Percentiles rank a stretch among this genome's conserved stretches.
These are phyloP conservation scores for Argynnis bischoffii DNA, from an alignment of 2,888 invertebrate genomes.

Conservation along the genomic window DNA sequence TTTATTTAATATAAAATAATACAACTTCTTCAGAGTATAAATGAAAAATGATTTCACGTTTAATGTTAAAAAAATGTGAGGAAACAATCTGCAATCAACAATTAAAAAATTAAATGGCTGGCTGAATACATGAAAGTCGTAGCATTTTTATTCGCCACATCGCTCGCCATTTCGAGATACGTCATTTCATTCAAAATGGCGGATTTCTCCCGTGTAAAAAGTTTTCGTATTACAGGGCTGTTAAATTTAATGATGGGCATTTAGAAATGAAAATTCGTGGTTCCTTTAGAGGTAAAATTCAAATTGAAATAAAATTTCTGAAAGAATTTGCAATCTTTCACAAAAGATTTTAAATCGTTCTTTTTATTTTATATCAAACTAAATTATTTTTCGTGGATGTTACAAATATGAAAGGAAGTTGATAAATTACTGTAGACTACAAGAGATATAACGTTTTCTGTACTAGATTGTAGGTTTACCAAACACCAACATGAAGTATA, in stretches of 20 bases:
- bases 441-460: no score
- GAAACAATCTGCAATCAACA: constrained; percentile 24
- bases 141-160: constrained; percentile 34
- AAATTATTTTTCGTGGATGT: constrained; percentile 2
- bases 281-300: constrained; percentile 9
- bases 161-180: constrained; percentile 38
- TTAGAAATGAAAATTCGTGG: constrained; percentile 16
- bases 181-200: constrained; percentile 36
- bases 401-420: not conserved
- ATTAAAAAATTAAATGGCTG: constrained; percentile 29
- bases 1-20: not conserved
- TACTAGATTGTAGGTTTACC: no score
- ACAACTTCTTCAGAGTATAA: not conserved
- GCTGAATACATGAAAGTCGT: constrained; percentile 27
- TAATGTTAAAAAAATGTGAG: constrained; percentile 10
- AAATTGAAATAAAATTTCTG: constrained; percentile 13
- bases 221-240: constrained; percentile 34
- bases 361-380: constrained; percentile 5
- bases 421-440: no score
- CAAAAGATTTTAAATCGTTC: constrained; percentile 11
- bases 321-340: constrained; percentile 18
- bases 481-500: no score
- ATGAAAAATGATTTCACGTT: constrained; percentile 9
- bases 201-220: constrained; percentile 33
- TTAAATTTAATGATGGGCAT: constrained; percentile 13